Evolutionary conservation across 1,140 invertebrate species (phyloP).

Genomic region (Dreissena polymorpha): DNA sequence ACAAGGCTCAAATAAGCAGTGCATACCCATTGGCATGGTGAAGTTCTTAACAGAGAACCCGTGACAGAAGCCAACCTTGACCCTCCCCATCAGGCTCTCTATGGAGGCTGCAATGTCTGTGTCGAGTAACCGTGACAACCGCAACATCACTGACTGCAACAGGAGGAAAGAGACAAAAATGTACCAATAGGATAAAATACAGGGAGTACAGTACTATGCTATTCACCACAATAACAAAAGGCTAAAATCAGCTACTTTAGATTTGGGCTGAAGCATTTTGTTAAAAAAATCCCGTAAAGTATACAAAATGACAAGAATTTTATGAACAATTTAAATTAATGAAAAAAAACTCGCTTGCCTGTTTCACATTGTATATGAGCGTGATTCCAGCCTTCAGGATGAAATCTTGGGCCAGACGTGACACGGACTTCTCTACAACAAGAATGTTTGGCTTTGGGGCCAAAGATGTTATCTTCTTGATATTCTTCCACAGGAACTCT

Average conservation of each 20-base stretch:
- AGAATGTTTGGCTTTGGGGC: constrained; percentile 93
- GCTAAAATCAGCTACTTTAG: too few relatives aligned
- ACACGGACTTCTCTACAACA: constrained; percentile 93
- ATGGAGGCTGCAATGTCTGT: constrained; percentile 94
- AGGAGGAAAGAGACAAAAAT: constrained; percentile 1
- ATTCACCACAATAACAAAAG: too few relatives aligned
- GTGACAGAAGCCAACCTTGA: constrained; percentile 91
- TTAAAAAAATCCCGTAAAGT: too few relatives aligned
- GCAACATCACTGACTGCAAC: constrained; percentile 87
- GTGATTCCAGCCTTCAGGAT: constrained; percentile 90
- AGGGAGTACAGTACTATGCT: too few relatives aligned
- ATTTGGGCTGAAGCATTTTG: too few relatives aligned
- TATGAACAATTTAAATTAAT: too few relatives aligned
- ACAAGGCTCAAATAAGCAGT: too few relatives aligned
- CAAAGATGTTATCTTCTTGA: constrained; percentile 92
- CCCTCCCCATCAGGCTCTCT: constrained; percentile 91
- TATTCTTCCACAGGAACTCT: constrained; percentile 93
- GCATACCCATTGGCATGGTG: constrained; percentile 78
- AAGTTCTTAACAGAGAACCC: constrained; percentile 91
- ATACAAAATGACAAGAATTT: too few relatives aligned
- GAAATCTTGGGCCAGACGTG: constrained; percentile 92
- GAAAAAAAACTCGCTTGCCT: constrained; percentile 73
- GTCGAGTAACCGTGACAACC: constrained; percentile 90
- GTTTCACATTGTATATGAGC: constrained; percentile 93
- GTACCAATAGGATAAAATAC: too few relatives aligned